A percentile compares a stretch with the other conserved stretches of the same genome.
Conservation (phyloP, 2,113 vertebrate genomes). For the Caranx ignobilis region DNA sequence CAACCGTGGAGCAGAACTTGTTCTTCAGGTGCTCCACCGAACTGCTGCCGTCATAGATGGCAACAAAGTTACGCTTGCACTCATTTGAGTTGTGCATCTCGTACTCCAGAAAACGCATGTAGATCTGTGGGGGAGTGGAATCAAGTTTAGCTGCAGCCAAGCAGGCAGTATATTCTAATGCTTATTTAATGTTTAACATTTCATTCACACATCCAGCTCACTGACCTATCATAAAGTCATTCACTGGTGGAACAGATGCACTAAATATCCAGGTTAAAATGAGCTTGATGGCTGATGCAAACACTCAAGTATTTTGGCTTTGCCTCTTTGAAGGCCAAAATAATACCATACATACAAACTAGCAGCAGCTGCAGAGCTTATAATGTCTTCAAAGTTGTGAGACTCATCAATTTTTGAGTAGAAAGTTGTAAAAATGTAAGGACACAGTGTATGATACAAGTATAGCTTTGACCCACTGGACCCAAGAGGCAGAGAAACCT, state of each 20-base stretch:
- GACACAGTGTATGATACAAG: background rate
- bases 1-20: conserved; percentile 98
- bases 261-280: background rate
- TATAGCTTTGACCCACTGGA: background rate
- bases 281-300: background rate
- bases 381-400: too few relatives aligned
- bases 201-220: too few relatives aligned
- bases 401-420: background rate
- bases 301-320: background rate
- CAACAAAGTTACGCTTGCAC: conserved; percentile 98
- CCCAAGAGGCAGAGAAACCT: background rate
- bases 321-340: background rate
- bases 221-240: too few relatives aligned
- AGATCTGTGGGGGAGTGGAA: conserved; percentile 85
- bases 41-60: conserved; percentile 96
- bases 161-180: too few relatives aligned
- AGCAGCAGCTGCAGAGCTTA: too few relatives aligned
- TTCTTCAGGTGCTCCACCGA: conserved; percentile 96
- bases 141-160: background rate
- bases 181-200: too few relatives aligned
- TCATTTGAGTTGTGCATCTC: conserved; percentile 99
- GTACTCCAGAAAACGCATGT: conserved; percentile 96
- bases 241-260: too few relatives aligned
- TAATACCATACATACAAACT: too few relatives aligned
- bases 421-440: background rate